phyloP scores from a whole-genome alignment of 2,797 vertebrate genomes.

The Gymnoscopelus braueri region DNA sequence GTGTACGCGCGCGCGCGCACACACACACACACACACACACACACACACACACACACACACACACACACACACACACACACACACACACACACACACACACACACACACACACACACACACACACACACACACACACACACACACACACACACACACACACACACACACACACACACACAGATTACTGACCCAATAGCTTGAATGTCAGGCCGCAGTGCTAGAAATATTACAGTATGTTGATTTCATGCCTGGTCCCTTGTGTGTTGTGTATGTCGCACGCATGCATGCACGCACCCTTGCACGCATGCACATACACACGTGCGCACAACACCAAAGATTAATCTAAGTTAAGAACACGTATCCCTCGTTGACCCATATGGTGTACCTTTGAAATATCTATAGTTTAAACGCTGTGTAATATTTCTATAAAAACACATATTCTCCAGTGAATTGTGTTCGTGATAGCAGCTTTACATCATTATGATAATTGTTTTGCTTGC shows the following conservation, averaged over 20 bases:
- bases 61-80: background rate
- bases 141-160: background rate
- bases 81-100: conserved; percentile 1
- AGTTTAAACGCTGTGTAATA: no score
- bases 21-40: background rate
- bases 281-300: no score
- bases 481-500: conserved; percentile 13
- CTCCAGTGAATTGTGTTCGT: no score
- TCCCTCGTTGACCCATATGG: no score
- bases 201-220: background rate
- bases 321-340: no score
- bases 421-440: no score
- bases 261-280: no score
- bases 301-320: no score
- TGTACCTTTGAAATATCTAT: no score
- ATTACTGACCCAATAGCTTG: background rate
- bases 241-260: background rate
- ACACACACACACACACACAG: background rate
- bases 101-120: background rate
- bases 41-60: background rate
- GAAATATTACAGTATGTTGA: background rate
- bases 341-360: no score
- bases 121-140: background rate
- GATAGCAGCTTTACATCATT: conserved; percentile 4
- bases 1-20: no score